Conservation (phyloP, 2,888 invertebrate species). For the Dynastes grantii region DNA sequence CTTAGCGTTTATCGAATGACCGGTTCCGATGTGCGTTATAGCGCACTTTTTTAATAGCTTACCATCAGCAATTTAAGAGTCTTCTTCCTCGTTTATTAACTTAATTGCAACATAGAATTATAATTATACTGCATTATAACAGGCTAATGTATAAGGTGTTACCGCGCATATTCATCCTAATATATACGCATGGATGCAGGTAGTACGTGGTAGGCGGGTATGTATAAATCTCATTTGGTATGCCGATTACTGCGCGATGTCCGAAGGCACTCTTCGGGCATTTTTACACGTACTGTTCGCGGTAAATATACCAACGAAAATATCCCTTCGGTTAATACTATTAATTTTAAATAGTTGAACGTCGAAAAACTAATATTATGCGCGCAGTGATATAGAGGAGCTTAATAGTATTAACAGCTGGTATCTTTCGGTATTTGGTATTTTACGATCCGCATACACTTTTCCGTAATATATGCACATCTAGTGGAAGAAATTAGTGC, state of each 20-base stretch:
- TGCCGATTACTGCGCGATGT: slow-evolving; percentile 19
- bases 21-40: too few relatives aligned
- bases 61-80: slow-evolving; percentile 2
- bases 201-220: slow-evolving; percentile 16
- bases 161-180: slow-evolving; percentile 10
- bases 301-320: background rate
- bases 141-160: slow-evolving; percentile 12
- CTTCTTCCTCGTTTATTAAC: slow-evolving; percentile 23
- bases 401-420: background rate
- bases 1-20: background rate
- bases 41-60: background rate
- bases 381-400: background rate
- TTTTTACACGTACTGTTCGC: slow-evolving; percentile 15
- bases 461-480: too few relatives aligned
- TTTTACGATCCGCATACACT: background rate
- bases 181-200: slow-evolving; percentile 15
- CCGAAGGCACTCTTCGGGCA: slow-evolving; percentile 19
- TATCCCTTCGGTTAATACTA: slow-evolving; percentile 15
- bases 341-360: slow-evolving; percentile 33
- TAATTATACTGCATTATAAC: slow-evolving; percentile 24
- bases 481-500: too few relatives aligned
- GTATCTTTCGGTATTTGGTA: slow-evolving; percentile 3
- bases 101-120: slow-evolving; percentile 29
- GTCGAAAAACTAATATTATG: slow-evolving; percentile 26
- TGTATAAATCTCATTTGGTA: slow-evolving; percentile 23